Conservation (phyloP, 2,888 invertebrate genomes). For the Thumatha senex region DNA sequence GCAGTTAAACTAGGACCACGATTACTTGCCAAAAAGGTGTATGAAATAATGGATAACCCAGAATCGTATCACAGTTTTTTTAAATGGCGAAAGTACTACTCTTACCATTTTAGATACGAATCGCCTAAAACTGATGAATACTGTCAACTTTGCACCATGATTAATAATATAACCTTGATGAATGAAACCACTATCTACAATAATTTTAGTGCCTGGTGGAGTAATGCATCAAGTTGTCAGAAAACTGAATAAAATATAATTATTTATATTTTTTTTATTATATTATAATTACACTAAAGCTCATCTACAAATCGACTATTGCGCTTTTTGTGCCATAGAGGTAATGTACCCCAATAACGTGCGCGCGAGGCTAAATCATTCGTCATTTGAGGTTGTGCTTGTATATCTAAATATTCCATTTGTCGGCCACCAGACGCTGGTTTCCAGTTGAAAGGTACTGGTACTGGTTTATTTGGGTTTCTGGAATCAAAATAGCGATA, state of each 20-base stretch:
- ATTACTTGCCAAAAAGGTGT: constrained; percentile 50
- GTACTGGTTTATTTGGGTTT: constrained; percentile 82
- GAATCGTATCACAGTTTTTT: constrained; percentile 53
- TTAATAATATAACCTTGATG: constrained; percentile 47
- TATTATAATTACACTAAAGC: constrained; percentile 49
- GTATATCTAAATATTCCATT: constrained; percentile 83
- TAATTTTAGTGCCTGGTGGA: constrained; percentile 31
- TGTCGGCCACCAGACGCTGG: constrained; percentile 71
- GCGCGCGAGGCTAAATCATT: constrained; percentile 82
- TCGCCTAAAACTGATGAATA: constrained; percentile 55
- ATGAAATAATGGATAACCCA: constrained; percentile 44
- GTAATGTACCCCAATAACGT: constrained; percentile 85
- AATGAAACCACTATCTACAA: constrained; percentile 33
- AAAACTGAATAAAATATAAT: background rate
- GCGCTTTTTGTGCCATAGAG: constrained; percentile 66
- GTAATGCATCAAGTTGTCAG: background rate
- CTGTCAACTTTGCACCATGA: constrained; percentile 57
- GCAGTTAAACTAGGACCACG: constrained; percentile 48
- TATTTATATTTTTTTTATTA: background rate
- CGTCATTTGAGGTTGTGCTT: constrained; percentile 75
- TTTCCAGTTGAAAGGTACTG: constrained; percentile 84
- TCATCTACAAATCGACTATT: constrained; percentile 65
- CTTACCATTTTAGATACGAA: constrained; percentile 45
- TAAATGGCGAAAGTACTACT: constrained; percentile 60
- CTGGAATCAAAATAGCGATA: constrained; percentile 64